Percentiles rank a stretch among this genome's conserved stretches.
phyloP scores from a whole-genome alignment of 2,113 vertebrate species.

The Todiramphus chloris region DNA sequence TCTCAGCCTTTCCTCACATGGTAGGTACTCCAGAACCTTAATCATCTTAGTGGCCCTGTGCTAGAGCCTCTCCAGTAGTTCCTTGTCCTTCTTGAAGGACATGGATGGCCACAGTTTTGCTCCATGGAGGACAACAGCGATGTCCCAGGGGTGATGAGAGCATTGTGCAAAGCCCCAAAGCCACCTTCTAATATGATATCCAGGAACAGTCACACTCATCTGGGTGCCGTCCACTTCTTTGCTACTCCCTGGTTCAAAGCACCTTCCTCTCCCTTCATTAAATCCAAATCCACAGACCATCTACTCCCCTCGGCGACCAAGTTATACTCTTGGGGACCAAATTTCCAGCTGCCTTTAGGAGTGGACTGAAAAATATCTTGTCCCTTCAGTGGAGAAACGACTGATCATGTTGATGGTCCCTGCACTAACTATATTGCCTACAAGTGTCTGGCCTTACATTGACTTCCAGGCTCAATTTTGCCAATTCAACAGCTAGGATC shows the following conservation, averaged over 20 bases:
- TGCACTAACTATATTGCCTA: fast-evolving
- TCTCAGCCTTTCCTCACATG: too few relatives aligned
- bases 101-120: background rate
- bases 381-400: background rate
- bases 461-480: conserved; percentile 9
- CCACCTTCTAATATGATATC: background rate
- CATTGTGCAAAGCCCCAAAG: background rate
- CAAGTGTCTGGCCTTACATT: background rate
- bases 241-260: background rate
- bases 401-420: background rate
- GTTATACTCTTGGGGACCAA: background rate
- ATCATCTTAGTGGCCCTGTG: too few relatives aligned
- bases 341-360: background rate
- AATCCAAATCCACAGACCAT: background rate
- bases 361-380: background rate
- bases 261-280: background rate
- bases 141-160: background rate
- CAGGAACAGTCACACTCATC: background rate
- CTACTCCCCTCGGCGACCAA: background rate
- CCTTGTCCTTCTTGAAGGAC: background rate
- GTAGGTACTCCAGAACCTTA: too few relatives aligned
- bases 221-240: background rate
- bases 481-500: background rate
- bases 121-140: too few relatives aligned
- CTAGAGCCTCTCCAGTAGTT: too few relatives aligned